phyloP scores from a whole-genome alignment of 1,140 invertebrate species.

The Saxidomus purpurata region DNA sequence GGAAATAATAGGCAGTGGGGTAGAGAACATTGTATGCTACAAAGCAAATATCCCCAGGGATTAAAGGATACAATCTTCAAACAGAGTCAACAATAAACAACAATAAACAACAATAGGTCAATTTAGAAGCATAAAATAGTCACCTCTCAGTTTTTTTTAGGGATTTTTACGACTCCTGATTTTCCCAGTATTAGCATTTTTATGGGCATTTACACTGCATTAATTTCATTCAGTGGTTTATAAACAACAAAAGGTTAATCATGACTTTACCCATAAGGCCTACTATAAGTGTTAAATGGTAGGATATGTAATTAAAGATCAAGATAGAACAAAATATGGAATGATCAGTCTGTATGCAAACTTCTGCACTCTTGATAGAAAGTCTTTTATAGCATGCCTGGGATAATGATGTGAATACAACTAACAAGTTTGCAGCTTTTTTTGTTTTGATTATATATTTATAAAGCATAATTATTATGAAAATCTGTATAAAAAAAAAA shows the following conservation, averaged over 20 bases:
- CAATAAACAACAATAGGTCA: constrained; percentile 44
- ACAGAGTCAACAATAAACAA: constrained; percentile 17
- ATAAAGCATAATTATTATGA: too few relatives aligned
- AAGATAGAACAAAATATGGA: background rate
- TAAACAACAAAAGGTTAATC: background rate
- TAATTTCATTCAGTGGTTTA: background rate
- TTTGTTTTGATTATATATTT: too few relatives aligned
- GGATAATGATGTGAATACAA: too few relatives aligned
- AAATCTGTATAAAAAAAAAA: too few relatives aligned
- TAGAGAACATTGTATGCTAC: background rate
- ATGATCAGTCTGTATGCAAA: too few relatives aligned
- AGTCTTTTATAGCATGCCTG: too few relatives aligned
- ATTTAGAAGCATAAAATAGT: constrained; percentile 44
- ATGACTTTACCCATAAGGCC: background rate
- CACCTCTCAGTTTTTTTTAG: background rate
- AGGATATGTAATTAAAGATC: background rate
- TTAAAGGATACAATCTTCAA: constrained; percentile 1
- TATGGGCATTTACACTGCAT: background rate
- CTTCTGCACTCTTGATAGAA: too few relatives aligned
- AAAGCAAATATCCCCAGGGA: constrained; percentile 46
- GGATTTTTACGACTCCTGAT: constrained; percentile 12
- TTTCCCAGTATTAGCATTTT: background rate
- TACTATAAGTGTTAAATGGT: background rate
- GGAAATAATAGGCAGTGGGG: constrained; percentile 15
- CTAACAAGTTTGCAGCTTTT: too few relatives aligned